Evolutionary conservation across 2,797 vertebrate genomes (phyloP).

Genomic region (Sebastes aleutianus): DNA sequence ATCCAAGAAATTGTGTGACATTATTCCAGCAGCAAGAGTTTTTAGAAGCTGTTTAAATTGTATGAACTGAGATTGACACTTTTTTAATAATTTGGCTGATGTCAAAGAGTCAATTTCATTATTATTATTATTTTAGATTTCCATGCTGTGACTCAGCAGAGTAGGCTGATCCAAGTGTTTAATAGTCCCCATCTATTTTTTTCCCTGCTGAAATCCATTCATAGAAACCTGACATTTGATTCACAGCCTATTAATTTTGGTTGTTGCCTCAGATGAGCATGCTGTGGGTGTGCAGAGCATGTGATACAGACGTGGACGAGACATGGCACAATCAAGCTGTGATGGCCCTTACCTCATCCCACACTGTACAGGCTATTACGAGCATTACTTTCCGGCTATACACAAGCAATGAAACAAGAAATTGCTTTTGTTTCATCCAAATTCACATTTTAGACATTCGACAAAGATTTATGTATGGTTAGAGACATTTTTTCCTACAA

Average conservation of each 20-base stretch:
- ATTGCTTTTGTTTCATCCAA: neutral
- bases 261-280: neutral
- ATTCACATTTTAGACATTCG: neutral
- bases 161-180: neutral
- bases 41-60: neutral
- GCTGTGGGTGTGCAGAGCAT: neutral
- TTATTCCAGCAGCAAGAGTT: neutral
- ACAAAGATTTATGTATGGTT: neutral
- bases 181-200: neutral
- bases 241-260: neutral
- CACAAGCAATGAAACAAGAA: neutral
- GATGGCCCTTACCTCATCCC: neutral
- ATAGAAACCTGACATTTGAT: constrained; percentile 24
- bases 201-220: constrained; percentile 9
- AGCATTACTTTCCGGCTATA: neutral
- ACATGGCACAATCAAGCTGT: neutral
- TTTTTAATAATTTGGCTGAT: neutral
- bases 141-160: neutral
- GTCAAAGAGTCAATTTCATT: neutral
- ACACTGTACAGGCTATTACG: neutral
- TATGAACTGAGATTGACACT: neutral
- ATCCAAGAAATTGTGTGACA: too few relatives aligned
- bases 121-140: neutral
- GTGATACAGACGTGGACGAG: neutral
- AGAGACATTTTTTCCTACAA: neutral